These are phyloP conservation scores for Mastigias papua DNA, from an alignment of 30 jellyfish, hydroid and myxozoan species.

Conservation along the genomic window DNA sequence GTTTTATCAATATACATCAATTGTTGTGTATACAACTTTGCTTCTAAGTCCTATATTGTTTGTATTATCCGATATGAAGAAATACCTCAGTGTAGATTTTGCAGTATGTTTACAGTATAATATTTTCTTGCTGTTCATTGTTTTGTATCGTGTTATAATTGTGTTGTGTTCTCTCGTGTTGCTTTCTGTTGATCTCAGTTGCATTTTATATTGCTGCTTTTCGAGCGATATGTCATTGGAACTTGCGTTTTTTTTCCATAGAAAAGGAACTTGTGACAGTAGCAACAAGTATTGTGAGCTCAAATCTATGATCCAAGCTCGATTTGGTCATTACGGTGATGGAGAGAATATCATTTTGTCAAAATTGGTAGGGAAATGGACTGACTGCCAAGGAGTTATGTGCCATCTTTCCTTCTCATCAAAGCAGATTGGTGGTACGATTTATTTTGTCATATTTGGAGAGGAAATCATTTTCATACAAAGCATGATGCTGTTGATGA, in stretches of 20 bases:
- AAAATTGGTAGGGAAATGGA: conserved; percentile 3
- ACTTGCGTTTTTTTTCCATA: neutral
- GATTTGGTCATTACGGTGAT: conserved; percentile 15
- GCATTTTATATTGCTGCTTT: neutral
- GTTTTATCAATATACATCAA: too few species aligned
- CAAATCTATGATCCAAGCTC: neutral
- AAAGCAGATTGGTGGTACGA: conserved; percentile 18
- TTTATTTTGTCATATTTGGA: neutral
- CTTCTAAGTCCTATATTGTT: too few species aligned
- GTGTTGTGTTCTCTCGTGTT: neutral
- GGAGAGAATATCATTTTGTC: conserved; percentile 14
- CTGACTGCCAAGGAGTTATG: conserved; percentile 33
- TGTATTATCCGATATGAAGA: too few species aligned
- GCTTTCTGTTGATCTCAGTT: neutral
- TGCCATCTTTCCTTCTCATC: neutral
- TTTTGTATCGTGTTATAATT: neutral
- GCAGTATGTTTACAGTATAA: too few species aligned
- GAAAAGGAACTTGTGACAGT: neutral
- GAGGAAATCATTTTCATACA: too few species aligned
- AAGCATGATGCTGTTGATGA: too few species aligned
- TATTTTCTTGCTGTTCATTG: too few species aligned
- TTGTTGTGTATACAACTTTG: too few species aligned
- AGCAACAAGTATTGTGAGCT: neutral
- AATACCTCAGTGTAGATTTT: too few species aligned
- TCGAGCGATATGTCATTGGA: neutral